Conservation (phyloP, 2,888 invertebrate genomes). For the Cryptocephalus moraei region DNA sequence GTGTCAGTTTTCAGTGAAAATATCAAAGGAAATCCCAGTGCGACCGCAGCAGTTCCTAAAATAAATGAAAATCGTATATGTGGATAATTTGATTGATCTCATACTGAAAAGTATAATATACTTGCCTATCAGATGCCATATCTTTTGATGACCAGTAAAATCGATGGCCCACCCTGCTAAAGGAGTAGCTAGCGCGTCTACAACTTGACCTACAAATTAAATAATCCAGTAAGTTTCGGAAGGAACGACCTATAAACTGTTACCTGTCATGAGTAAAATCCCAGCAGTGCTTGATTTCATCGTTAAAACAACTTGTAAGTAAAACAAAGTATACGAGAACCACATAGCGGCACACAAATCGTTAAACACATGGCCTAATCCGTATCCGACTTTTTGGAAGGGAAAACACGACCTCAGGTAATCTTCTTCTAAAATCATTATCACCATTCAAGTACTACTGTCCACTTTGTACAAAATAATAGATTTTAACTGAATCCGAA, state of each 20-base stretch:
- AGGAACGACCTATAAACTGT: not conserved
- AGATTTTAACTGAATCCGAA: too few relatives aligned
- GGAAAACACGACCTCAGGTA: slow-evolving; percentile 10
- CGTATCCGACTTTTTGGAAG: slow-evolving; percentile 45
- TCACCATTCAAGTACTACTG: not conserved
- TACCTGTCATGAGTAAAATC: slow-evolving; percentile 60
- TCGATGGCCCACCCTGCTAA: slow-evolving; percentile 76
- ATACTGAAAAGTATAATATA: not conserved
- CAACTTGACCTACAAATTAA: slow-evolving; percentile 58
- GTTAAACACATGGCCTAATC: slow-evolving; percentile 80
- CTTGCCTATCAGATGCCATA: slow-evolving; percentile 76
- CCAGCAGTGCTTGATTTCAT: slow-evolving; percentile 49
- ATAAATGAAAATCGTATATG: slow-evolving; percentile 2
- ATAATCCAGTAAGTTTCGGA: too few relatives aligned
- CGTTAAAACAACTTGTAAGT: slow-evolving; percentile 54
- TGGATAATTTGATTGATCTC: not conserved
- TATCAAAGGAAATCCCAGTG: slow-evolving; percentile 66
- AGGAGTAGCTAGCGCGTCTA: slow-evolving; percentile 79
- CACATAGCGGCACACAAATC: slow-evolving; percentile 90
- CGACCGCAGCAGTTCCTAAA: slow-evolving; percentile 55
- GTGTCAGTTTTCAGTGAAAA: slow-evolving; percentile 57
- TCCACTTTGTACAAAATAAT: not conserved
- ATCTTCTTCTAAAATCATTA: slow-evolving; percentile 13
- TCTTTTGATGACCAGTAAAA: slow-evolving; percentile 63
- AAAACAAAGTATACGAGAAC: slow-evolving; percentile 86